Evolutionary conservation across 2,888 invertebrate genomes (phyloP).

Genomic region (Amiota mariae): DNA sequence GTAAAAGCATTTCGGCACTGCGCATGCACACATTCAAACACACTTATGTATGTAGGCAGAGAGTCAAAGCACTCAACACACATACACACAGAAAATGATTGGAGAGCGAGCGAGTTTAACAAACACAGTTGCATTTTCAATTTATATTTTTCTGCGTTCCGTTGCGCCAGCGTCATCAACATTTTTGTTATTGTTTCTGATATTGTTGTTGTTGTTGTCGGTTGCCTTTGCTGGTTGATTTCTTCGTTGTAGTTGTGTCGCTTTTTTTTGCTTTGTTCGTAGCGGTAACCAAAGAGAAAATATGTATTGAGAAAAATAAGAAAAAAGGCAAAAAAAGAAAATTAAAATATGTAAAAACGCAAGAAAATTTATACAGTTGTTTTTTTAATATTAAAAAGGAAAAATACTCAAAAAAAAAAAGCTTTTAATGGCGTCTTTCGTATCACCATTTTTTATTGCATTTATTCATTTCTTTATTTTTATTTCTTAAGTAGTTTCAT

Average conservation of each 20-base stretch:
- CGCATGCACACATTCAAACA: slow-evolving; percentile 59
- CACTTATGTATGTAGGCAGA: slow-evolving; percentile 25
- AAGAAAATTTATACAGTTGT: neutral
- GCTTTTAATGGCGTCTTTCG: too few relatives aligned
- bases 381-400: too few relatives aligned
- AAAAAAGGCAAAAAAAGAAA: slow-evolving; percentile 15
- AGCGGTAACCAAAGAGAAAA: slow-evolving; percentile 38
- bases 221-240: neutral
- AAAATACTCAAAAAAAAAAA: too few relatives aligned
- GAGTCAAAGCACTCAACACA: slow-evolving; percentile 14
- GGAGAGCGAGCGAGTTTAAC: neutral
- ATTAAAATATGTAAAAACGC: slow-evolving; percentile 22
- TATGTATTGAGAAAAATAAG: slow-evolving; percentile 31
- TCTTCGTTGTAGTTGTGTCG: slow-evolving; percentile 44
- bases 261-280: slow-evolving; percentile 56
- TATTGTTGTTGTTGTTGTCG: neutral
- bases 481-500: too few relatives aligned
- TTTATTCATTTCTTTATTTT: too few relatives aligned
- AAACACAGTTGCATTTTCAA: slow-evolving; percentile 13
- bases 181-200: too few relatives aligned
- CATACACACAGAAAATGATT: neutral
- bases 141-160: neutral
- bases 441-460: too few relatives aligned
- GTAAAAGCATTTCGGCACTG: slow-evolving; percentile 52
- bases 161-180: neutral